phyloP scores from a whole-genome alignment of 2,797 vertebrate genomes.

The Valencia hispanica region DNA sequence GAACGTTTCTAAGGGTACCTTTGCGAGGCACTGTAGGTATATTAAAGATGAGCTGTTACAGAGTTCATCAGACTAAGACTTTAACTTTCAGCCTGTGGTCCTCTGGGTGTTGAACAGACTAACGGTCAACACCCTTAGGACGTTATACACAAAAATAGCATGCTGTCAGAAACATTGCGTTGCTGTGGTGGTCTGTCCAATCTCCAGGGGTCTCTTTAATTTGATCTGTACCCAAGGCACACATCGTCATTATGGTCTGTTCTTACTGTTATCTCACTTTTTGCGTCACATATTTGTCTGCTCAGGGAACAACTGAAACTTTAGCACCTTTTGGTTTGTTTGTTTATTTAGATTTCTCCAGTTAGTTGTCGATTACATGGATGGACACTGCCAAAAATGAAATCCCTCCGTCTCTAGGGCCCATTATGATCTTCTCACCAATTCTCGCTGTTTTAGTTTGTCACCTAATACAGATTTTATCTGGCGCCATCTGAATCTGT shows the following conservation, averaged over 20 bases:
- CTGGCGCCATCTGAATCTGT: constrained; percentile 17
- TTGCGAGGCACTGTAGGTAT: no score
- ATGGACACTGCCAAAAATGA: neutral
- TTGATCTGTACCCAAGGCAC: neutral
- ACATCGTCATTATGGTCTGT: neutral
- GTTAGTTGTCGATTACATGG: neutral
- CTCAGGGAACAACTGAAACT: constrained; percentile 1
- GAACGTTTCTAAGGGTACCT: neutral
- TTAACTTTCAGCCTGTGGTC: neutral
- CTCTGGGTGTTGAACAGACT: neutral
- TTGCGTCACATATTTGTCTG: neutral
- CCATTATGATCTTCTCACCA: neutral
- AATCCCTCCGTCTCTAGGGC: neutral
- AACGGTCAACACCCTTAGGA: no score
- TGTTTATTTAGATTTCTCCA: neutral
- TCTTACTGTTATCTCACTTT: neutral
- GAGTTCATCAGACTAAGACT: neutral
- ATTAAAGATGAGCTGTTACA: neutral
- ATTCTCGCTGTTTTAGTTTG: neutral
- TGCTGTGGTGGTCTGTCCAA: neutral
- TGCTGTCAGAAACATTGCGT: neutral
- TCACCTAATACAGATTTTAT: constrained; percentile 13
- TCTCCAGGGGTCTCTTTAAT: neutral
- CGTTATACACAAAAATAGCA: neutral
- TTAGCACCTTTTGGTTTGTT: neutral